Evolutionary conservation across 2,113 vertebrate genomes (phyloP).

Genomic region (Entomyzon cyanotis): DNA sequence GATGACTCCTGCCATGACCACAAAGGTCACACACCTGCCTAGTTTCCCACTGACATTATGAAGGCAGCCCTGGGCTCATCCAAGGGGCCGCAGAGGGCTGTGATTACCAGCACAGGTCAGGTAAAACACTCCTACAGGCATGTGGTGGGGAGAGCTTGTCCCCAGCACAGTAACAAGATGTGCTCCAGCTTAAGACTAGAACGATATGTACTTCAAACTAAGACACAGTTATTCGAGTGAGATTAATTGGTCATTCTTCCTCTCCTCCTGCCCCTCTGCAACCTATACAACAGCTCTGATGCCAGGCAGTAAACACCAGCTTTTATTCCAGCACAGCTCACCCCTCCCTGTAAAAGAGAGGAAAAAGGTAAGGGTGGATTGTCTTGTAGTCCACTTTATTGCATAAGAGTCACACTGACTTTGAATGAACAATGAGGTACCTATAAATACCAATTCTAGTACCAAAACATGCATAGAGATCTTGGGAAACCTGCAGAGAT

Average conservation of each 20-base stretch:
- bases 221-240: not conserved
- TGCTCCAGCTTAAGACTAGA: not conserved
- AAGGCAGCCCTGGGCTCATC: not conserved
- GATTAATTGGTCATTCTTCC: not conserved
- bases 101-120: not conserved
- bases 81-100: not conserved
- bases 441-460: not conserved
- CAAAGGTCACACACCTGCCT: not conserved
- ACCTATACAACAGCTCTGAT: not conserved
- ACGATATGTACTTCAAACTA: not conserved
- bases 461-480: not conserved
- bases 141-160: not conserved
- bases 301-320: not conserved
- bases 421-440: not conserved
- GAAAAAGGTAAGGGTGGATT: not conserved
- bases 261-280: not conserved
- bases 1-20: not conserved
- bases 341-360: not conserved
- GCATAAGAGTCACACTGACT: not conserved
- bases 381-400: not conserved
- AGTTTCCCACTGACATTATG: not conserved
- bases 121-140: not conserved
- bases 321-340: not conserved
- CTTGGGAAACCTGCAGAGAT: not conserved
- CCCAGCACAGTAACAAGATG: not conserved